Conservation (phyloP, 2,888 invertebrate species). For the Lasioglossum pauxillum region DNA sequence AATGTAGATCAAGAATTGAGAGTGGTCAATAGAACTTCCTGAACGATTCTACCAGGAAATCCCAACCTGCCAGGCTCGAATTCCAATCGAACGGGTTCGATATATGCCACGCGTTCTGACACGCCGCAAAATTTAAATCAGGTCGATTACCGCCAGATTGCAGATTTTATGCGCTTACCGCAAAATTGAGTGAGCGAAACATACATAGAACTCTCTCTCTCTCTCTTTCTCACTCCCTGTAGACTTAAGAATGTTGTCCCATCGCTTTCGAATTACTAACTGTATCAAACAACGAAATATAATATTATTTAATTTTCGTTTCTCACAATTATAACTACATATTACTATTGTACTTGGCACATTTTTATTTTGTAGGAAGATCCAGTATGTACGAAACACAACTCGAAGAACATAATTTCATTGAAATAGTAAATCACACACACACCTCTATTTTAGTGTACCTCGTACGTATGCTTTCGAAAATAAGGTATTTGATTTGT, state of each 20-base stretch:
- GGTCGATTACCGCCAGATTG: background rate
- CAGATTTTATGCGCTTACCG: background rate
- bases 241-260: background rate
- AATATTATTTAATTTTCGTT: background rate
- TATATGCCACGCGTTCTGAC: background rate
- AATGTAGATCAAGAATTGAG: background rate
- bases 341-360: no score
- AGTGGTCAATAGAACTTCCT: constrained; percentile 1
- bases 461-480: no score
- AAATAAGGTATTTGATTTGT: no score
- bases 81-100: background rate
- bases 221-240: no score
- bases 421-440: no score
- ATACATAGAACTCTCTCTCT: no score
- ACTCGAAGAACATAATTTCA: no score
- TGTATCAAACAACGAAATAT: background rate
- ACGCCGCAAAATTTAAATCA: background rate
- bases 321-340: no score
- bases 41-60: background rate
- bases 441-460: no score
- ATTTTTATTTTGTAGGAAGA: background rate
- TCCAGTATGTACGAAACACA: no score
- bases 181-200: background rate
- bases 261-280: background rate
- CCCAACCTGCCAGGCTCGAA: background rate